Percentiles rank a stretch among this genome's conserved stretches.
phyloP scores from a whole-genome alignment of 2,797 vertebrate genomes.

The Ptychadena robeensis region DNA sequence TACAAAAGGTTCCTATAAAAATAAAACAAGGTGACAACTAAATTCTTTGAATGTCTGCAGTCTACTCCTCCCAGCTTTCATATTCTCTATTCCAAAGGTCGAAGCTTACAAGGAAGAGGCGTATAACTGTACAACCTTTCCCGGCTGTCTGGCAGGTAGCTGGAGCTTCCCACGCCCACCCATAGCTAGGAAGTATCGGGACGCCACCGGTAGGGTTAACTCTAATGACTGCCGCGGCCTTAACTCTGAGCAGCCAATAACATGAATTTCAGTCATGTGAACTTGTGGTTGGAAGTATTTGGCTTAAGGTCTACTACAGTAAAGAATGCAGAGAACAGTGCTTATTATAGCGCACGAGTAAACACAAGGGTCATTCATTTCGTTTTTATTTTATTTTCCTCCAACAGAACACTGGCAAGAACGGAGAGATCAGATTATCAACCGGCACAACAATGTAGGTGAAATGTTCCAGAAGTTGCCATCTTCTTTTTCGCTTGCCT shows the following conservation, averaged over 20 bases:
- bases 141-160: not conserved
- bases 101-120: not conserved
- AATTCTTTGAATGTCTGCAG: not conserved
- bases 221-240: conserved; percentile 31
- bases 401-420: not conserved
- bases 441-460: too few relatives aligned
- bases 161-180: not conserved
- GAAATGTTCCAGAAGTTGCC: too few relatives aligned
- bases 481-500: too few relatives aligned
- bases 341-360: conserved; percentile 1
- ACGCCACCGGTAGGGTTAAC: conserved; percentile 16
- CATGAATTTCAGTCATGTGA: conserved; percentile 33
- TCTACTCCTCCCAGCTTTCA: not conserved
- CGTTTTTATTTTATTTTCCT: not conserved
- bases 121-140: not conserved
- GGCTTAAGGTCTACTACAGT: not conserved
- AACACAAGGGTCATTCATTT: conserved; percentile 2
- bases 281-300: conserved; percentile 44
- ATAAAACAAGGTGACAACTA: too few relatives aligned
- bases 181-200: not conserved
- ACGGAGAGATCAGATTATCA: not conserved
- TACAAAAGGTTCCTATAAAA: too few relatives aligned
- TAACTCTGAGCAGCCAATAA: conserved; percentile 16
- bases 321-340: not conserved
- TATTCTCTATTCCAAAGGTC: conserved; percentile 18